Base-by-base conservation (phyloP, 2,888 invertebrate species). In the Biston stratarius region DNA sequence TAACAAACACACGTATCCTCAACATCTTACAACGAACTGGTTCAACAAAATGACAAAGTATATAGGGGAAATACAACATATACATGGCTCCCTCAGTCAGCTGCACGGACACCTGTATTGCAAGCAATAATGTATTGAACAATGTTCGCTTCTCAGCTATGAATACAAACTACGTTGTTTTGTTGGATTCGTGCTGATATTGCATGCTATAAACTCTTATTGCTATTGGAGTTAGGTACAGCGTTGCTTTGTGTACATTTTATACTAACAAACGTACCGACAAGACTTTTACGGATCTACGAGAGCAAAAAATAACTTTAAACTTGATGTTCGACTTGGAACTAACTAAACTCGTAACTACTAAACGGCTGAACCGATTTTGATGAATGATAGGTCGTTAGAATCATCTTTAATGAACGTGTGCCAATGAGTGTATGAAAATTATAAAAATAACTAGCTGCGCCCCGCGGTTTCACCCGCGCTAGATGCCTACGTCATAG, bases 101-200 rank as follows among this genome's bases (percentile, higher is more conserved):
- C 42, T n/a, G 12, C n/a, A 33, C 12, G 12, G 9, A 1, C n/a
- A 55, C 57, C 57, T 48, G 60, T 51, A 60, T 51, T 48, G 38
- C 42, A 36, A 40, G n/a, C 51, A 40, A 60, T 60, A 60, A 49
- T 48, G 40, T 59, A 59, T 38, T 24, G 24, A 40, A 60, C 60
- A 60, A 60, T 51, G 49, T 40, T 34, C 36, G 36, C 15, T 45
- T 40, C 44, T 36, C 38, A 48, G 12, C 36, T 48, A 48, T 48
- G 49, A 60, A 49, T 51, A 60, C 51, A 34, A 57, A 57, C 36
- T 14, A 36, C 45, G n/a, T 9, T 36, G 45, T 57, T 14, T 9
- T 45, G 14, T 47, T n/a, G 57, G 34, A 36, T 44, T 44, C 11
- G 14, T n/a, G 38, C 45, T 14, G 45, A 36, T 57, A 57, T 57